phyloP scores from a whole-genome alignment of 2,888 invertebrate species.

The Theodoxus fluviatilis region DNA sequence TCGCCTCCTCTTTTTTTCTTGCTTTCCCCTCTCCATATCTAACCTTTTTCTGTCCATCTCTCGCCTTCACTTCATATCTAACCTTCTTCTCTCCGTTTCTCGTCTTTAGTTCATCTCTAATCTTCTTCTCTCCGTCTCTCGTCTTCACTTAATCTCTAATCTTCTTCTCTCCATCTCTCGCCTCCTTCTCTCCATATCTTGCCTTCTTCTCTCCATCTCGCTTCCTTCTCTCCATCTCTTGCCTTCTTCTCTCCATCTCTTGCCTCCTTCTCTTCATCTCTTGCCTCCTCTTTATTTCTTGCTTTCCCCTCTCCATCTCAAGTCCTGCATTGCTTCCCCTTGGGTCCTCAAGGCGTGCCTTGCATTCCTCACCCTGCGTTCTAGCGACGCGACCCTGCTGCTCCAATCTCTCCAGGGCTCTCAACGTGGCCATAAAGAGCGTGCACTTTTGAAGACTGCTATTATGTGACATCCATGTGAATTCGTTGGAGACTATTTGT shows the following conservation, averaged over 20 bases:
- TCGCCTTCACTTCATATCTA: not conserved
- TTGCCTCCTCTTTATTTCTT: too few relatives aligned
- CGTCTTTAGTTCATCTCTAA: not conserved
- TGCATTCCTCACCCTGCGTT: too few relatives aligned
- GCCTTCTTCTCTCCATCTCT: not conserved
- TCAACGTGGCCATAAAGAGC: too few relatives aligned
- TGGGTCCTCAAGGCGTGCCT: too few relatives aligned
- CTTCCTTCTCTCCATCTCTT: not conserved
- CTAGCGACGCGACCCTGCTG: too few relatives aligned
- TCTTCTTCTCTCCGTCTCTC: not conserved
- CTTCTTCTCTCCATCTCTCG: not conserved
- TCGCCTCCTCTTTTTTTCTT: not conserved
- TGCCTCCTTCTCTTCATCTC: not conserved
- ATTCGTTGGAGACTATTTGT: too few relatives aligned
- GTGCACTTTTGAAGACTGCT: too few relatives aligned
- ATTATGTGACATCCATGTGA: too few relatives aligned
- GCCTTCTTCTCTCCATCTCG: constrained; percentile 9
- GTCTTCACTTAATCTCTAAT: not conserved
- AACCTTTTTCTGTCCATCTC: not conserved
- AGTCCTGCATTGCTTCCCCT: not conserved
- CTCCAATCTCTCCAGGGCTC: too few relatives aligned
- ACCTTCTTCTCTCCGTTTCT: not conserved
- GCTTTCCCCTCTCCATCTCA: not conserved
- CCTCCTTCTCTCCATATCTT: not conserved
- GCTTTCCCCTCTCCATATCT: not conserved